Base-by-base conservation (phyloP, 2,797 vertebrate species). In the Philypnodon macrostomus region DNA sequence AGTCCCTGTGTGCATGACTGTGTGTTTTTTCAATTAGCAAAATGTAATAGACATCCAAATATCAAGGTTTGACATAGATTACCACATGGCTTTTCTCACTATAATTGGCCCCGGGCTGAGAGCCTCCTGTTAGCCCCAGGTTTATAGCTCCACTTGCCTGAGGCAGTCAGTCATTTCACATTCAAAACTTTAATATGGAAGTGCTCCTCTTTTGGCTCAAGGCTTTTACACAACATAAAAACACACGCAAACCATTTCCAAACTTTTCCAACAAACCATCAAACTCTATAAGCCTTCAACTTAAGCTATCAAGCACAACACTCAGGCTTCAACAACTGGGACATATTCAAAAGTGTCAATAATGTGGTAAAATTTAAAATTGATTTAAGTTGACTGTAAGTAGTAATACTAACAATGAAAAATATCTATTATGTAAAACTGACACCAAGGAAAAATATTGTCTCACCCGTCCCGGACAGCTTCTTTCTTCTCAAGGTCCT, bases 401-500 rank as follows among this genome's bases (percentile, higher is more conserved):
- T n/a, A n/a, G n/a, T n/a, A n/a, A n/a, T n/a, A n/a, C n/a, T n/a
- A n/a, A 29, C 2, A 29, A 29, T 8, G 8, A 9, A 29, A 29
- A 29, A 29, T 29, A 29, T 11, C 27, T 4, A 5, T 7, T 26
- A 24, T 8, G 9, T 41, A 13, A 3, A 16, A 27, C 27, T 18
- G 5, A 14, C 2, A 66, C 10, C 11, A 32, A 67, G 57, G 47
- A 62, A 4, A 75, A 75, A 67, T 27, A 63, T 40, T 46, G 38
- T 52, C 92, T 93, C 87, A 93, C 93, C 93, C 92, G 0, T 93
- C 93, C 76, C 90, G 76, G 73, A 92, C 91, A 0, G 93, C 92
- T 69, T 94, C 92, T 77, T 93, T 93, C 88, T 91, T 93, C 81
- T 94, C 93, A 73, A 94, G 86, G 83, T 94, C 93, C 88, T 94